These are phyloP conservation scores for Stenopsyche tienmushanensis DNA, from an alignment of 1,140 invertebrate species.

Conservation along the genomic window DNA sequence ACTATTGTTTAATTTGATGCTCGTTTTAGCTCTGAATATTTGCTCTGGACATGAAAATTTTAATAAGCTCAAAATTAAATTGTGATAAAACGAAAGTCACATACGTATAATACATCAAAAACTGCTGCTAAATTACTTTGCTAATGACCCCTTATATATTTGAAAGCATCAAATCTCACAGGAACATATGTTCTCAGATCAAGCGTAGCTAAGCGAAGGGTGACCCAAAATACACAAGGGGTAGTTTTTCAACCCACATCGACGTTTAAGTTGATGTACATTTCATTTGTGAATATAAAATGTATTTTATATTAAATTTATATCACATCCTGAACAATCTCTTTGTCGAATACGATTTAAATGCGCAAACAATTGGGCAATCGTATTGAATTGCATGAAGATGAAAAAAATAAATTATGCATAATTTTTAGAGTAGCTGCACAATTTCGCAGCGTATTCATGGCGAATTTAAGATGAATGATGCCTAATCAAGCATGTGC, in stretches of 20 bases:
- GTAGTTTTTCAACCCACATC: neutral
- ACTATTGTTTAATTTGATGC: neutral
- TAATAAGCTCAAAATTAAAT: neutral
- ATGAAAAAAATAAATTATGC: too few relatives aligned
- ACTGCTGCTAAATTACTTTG: neutral
- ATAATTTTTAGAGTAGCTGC: too few relatives aligned
- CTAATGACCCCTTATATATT: neutral
- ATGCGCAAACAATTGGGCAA: neutral
- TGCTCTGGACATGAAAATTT: neutral
- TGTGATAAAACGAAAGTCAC: neutral
- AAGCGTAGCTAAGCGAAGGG: conserved; percentile 7
- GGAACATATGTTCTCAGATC: conserved; percentile 19
- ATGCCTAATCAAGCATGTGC: too few relatives aligned
- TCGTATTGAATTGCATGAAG: too few relatives aligned
- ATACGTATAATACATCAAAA: neutral
- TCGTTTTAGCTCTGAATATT: neutral
- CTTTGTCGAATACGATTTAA: neutral
- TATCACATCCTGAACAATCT: neutral
- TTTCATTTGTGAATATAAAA: neutral
- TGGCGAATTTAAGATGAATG: too few relatives aligned
- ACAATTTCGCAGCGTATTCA: too few relatives aligned
- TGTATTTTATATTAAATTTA: neutral
- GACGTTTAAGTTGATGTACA: neutral
- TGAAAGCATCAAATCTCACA: conserved; percentile 14
- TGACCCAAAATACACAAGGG: neutral